Conservation (phyloP, 2,113 vertebrate genomes). For the Melanostigma gelatinosum region DNA sequence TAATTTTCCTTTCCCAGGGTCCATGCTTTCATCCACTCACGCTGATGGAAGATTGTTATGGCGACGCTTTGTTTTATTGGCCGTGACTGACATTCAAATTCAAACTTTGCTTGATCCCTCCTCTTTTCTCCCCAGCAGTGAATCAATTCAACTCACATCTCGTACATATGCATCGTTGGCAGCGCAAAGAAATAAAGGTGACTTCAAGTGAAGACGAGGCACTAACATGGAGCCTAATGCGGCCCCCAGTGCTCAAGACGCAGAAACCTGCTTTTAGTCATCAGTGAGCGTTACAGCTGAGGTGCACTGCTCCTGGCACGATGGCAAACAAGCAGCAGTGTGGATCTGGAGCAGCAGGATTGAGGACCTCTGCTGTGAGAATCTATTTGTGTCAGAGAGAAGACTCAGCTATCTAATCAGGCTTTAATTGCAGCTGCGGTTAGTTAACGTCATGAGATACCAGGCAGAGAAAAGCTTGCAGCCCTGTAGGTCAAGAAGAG, state of each 20-base stretch:
- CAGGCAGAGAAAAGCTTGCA: neutral
- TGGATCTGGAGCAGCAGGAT: neutral
- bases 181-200: neutral
- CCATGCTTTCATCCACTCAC: constrained; percentile 23
- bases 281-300: neutral
- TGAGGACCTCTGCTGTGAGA: neutral
- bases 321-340: neutral
- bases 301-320: too few species aligned
- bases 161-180: neutral
- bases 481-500: neutral
- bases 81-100: neutral
- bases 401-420: neutral
- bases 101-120: neutral
- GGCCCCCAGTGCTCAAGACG: neutral
- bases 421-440: neutral
- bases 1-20: neutral
- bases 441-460: neutral
- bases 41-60: neutral
- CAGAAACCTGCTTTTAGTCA: neutral
- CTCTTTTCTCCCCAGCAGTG: neutral
- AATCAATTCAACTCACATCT: neutral
- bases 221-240: neutral
- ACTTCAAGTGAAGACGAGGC: neutral
- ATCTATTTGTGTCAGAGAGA: neutral
- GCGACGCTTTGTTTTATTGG: neutral